Percentiles rank a stretch among this genome's conserved stretches.
phyloP scores from a whole-genome alignment of 2,888 invertebrate genomes.

The Meteorus colon region DNA sequence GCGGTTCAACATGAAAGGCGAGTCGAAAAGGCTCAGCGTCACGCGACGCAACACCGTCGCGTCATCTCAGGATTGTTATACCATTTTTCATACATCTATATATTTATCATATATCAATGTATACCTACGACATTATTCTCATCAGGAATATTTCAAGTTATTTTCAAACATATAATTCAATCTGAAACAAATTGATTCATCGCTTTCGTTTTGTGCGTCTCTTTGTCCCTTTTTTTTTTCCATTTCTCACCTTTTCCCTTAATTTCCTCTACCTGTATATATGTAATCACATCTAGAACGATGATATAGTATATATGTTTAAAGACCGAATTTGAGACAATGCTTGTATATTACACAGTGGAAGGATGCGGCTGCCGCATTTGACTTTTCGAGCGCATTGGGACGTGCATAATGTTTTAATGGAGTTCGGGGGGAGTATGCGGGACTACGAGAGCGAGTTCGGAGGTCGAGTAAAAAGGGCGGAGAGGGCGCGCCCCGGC shows the following conservation, averaged over 20 bases:
- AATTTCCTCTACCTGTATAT: neutral
- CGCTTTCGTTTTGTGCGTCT: neutral
- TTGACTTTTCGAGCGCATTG: constrained; percentile 73
- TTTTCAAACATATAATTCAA: neutral
- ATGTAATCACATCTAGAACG: neutral
- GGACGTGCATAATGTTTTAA: constrained; percentile 73
- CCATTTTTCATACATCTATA: neutral
- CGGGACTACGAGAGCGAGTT: constrained; percentile 45
- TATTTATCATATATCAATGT: constrained; percentile 9
- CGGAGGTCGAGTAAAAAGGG: constrained; percentile 40
- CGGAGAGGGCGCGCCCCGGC: constrained; percentile 66
- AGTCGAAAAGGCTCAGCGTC: constrained; percentile 23
- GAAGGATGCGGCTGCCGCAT: constrained; percentile 61
- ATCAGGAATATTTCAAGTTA: neutral
- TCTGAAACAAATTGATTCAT: neutral
- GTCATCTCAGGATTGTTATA: constrained; percentile 24
- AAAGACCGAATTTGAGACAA: constrained; percentile 31
- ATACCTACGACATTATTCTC: constrained; percentile 13
- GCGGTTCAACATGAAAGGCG: constrained; percentile 23
- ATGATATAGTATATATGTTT: neutral
- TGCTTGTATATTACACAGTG: constrained; percentile 7
- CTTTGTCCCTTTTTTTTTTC: neutral
- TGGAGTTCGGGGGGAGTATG: constrained; percentile 71
- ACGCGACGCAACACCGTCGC: constrained; percentile 32
- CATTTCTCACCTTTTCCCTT: neutral